phyloP scores from a whole-genome alignment of 2,113 vertebrate genomes.

The Lophius piscatorius region DNA sequence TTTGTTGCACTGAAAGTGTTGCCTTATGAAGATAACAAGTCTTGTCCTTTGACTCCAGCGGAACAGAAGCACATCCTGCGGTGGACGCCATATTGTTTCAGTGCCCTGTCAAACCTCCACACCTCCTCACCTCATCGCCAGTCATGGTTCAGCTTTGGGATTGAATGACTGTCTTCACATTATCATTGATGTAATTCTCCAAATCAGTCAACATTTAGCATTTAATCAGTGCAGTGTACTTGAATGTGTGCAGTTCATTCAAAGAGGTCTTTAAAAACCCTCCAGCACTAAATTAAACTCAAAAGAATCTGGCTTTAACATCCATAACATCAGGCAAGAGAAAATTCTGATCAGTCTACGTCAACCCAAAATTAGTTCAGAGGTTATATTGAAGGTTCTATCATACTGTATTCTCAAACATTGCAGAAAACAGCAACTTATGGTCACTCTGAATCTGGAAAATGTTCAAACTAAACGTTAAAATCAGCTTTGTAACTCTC shows the following conservation, averaged over 20 bases:
- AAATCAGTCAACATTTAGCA: background rate
- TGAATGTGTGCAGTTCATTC: conserved; percentile 1
- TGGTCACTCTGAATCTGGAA: conserved; percentile 61
- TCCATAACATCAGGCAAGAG: background rate
- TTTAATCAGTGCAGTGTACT: conserved; percentile 5
- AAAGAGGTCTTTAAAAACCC: background rate
- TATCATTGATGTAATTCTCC: background rate
- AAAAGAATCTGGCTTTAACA: conserved; percentile 1
- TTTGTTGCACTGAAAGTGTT: conserved; percentile 55
- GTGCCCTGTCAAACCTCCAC: conserved; percentile 17
- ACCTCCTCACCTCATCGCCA: conserved; percentile 4
- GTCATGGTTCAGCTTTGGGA: conserved; percentile 8
- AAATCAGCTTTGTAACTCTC: conserved; percentile 49
- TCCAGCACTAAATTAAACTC: background rate
- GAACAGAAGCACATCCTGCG: conserved; percentile 68
- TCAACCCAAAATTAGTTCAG: conserved; percentile 9
- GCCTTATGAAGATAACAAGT: conserved; percentile 53
- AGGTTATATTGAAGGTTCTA: conserved; percentile 32
- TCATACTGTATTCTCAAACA: conserved; percentile 25
- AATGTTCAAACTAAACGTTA: conserved; percentile 63
- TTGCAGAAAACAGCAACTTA: conserved; percentile 47
- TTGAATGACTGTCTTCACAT: background rate
- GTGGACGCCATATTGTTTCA: conserved; percentile 53
- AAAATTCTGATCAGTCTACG: conserved; percentile 6
- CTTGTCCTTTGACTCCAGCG: conserved; percentile 49